Percentiles rank a stretch among this genome's conserved stretches.
phyloP scores from a whole-genome alignment of 2,888 invertebrate genomes.

The Mesoligia furuncula region DNA sequence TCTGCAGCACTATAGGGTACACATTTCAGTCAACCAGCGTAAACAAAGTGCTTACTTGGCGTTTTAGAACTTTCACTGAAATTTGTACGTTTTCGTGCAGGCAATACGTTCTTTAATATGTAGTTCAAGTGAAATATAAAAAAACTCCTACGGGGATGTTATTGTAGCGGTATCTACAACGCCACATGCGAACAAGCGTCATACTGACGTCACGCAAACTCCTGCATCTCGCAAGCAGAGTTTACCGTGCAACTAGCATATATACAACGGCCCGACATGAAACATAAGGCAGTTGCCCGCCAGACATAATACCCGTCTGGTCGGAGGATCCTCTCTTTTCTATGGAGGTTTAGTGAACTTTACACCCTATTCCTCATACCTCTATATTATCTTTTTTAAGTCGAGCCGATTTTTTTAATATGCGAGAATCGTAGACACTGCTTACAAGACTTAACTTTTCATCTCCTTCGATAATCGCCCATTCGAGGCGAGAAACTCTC shows the following conservation, averaged over 20 bases:
- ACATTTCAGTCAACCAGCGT: background rate
- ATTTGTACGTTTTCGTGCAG: background rate
- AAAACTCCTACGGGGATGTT: background rate
- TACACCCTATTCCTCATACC: no score
- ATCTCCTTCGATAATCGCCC: background rate
- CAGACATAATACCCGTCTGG: no score
- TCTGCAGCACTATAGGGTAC: background rate
- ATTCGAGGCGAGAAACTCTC: conserved; percentile 12
- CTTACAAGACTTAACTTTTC: background rate
- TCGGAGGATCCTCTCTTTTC: no score
- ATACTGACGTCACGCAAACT: no score
- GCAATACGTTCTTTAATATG: background rate
- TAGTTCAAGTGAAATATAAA: background rate
- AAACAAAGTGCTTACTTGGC: background rate
- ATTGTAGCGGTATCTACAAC: no score
- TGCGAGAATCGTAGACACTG: background rate
- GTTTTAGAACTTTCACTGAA: background rate
- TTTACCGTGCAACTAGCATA: no score
- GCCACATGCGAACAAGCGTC: no score
- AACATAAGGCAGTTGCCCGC: no score
- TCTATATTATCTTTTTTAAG: no score
- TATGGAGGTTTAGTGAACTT: no score
- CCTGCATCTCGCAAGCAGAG: no score
- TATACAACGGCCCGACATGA: no score
- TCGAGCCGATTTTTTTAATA: background rate